Base-by-base conservation (phyloP, 2,888 invertebrate species). In the Troides helena region DNA sequence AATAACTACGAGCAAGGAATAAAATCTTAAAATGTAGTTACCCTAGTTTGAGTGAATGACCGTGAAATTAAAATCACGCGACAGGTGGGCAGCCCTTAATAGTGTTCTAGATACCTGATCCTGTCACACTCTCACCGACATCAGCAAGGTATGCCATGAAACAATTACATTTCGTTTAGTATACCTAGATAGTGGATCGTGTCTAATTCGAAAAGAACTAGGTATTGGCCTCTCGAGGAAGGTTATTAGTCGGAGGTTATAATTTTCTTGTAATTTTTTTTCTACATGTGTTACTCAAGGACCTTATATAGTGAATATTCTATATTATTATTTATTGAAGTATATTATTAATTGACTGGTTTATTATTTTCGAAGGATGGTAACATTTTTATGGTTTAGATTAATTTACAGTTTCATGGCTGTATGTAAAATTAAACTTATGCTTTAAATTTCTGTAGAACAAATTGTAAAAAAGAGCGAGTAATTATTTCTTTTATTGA, bases 51-150 rank as follows among this genome's bases (percentile, higher is more conserved):
- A 81, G 86, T 85, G 87, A 88, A 87, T 78, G 87, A 84, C 85
- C 86, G 82, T 77, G 74, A 83, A 81, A 88, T 87, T 87, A 80
- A 85, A 81, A 82, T 80, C 85, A 86, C 87, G 80, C 82, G 81
- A 78, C 86, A 83, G 85, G 83, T 84, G 87, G 79, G 72, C 73
- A 72, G 75, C 76, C 77, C 76, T 72, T 74, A 70, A 67, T 63
- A 67, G 66, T 70, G 69, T 62, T 74, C 68, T 73, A 73, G 65
- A 68, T 62, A 70, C 60, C 25, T 63, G 67, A 64, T 70, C 70
- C 67, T 70, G 63, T 63, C 60, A 70, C 67, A 67, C 70, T 70
- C 62, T 59, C 56, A 25, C n/a, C 50, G 43, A 23, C 60, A 67
- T 63, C 59, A 63, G 62, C 17, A 63, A 63, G 66, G 53, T 60